These are phyloP conservation scores for Stenodera caucasica DNA, from an alignment of 2,888 invertebrate species.

Conservation along the genomic window DNA sequence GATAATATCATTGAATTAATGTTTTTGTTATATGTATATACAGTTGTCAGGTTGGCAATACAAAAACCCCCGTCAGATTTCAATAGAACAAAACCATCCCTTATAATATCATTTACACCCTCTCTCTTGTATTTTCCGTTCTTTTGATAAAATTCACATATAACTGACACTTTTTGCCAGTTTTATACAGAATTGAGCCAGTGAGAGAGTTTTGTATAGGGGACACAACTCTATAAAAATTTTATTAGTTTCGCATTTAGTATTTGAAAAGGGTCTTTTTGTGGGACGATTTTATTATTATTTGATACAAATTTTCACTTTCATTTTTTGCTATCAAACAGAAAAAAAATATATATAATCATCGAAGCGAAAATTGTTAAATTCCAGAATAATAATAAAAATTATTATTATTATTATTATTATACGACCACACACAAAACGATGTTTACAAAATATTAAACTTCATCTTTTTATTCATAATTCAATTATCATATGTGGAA, in stretches of 20 bases:
- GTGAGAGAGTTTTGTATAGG: neutral
- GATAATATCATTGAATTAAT: slow-evolving; percentile 23
- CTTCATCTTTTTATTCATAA: slow-evolving; percentile 34
- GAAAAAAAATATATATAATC: no score
- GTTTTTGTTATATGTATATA: slow-evolving; percentile 21
- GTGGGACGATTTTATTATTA: slow-evolving; percentile 31
- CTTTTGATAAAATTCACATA: slow-evolving; percentile 7
- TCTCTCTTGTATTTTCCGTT: slow-evolving; percentile 18
- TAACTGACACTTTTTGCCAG: slow-evolving; percentile 4
- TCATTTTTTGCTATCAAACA: neutral
- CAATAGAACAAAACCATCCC: slow-evolving; percentile 21
- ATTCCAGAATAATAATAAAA: neutral
- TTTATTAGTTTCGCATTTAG: slow-evolving; percentile 40
- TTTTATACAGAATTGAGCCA: neutral
- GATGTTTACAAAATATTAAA: slow-evolving; percentile 14
- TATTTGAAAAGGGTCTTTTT: slow-evolving; percentile 24
- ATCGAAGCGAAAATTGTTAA: neutral
- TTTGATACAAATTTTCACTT: slow-evolving; percentile 38
- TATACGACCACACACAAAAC: neutral
- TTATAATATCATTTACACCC: slow-evolving; percentile 27
- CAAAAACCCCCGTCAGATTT: slow-evolving; percentile 30
- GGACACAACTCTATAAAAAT: slow-evolving; percentile 46
- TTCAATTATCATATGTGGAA: slow-evolving; percentile 44
- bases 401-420: neutral
- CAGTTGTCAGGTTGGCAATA: slow-evolving; percentile 26